These are phyloP conservation scores for Suncus etruscus DNA, from an alignment of 2,113 vertebrate genomes.

Conservation along the genomic window DNA sequence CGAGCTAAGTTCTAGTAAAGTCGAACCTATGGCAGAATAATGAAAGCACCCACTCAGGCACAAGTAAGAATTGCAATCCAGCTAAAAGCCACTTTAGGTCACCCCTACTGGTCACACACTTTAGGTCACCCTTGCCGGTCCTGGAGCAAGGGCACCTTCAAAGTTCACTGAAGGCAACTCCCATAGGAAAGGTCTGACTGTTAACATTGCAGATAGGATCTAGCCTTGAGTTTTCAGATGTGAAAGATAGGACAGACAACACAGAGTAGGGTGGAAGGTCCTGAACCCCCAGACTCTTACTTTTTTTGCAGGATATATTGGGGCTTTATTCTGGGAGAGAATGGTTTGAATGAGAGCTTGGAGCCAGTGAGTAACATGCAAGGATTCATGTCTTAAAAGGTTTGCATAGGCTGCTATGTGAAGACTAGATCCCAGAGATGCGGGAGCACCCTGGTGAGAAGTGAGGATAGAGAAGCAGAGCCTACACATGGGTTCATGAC, in stretches of 20 bases:
- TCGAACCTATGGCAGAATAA: neutral
- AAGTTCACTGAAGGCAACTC: neutral
- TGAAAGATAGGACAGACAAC: neutral
- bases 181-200: neutral
- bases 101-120: neutral
- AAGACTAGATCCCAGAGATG: neutral
- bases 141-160: neutral
- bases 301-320: neutral
- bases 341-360: neutral
- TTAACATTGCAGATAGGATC: neutral
- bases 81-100: neutral
- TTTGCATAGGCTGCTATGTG: neutral
- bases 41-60: too few species aligned
- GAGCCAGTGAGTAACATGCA: neutral
- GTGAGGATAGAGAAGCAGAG: neutral
- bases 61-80: neutral
- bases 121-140: neutral
- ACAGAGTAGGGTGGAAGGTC: neutral
- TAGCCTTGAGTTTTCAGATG: neutral
- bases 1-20: neutral
- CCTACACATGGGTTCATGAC: accelerated
- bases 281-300: neutral
- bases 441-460: neutral
- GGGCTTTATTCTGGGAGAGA: neutral
- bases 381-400: neutral